Base-by-base conservation (phyloP, 2,888 invertebrate genomes). In the Stenurella melanura region DNA sequence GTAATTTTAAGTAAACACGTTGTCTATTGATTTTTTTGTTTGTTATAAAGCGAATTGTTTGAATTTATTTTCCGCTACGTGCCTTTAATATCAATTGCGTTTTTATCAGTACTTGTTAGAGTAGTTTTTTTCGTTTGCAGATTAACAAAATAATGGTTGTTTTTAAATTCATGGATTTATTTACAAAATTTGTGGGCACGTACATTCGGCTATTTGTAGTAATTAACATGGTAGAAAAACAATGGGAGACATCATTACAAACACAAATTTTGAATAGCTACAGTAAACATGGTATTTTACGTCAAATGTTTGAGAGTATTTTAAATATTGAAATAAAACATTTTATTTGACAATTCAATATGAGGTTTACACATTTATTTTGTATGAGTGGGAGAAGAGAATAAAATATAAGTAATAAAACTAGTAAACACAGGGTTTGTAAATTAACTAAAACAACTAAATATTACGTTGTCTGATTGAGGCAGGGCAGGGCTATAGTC, bases 1-100 rank as follows among this genome's bases (percentile, higher is more conserved):
- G 50, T 50, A 50, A 50, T 50, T 50, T 50, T 50, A 50, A 50
- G 50, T n/a, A 50, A 50, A 50, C 50, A 50, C 50, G 50, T 42
- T 42, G 42, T 50, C 50, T n/a, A 50, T 50, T 50, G 50, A 50
- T 50, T 50, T 50, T 50, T 50, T 50, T 50, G 42, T 50, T 50
- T 50, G 50, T n/a, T 50, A 50, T 50, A 50, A 50, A 50, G 50
- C 50, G 50, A 50, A 50, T 50, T 50, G 50, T 50, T 50, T 50
- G 50, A 15, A 50, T 50, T 50, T 50, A 50, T 50, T 50, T 50
- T 50, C 50, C n/a, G n/a, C 50, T 50, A 50, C 50, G 50, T 50
- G 50, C 50, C 50, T 50, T 50, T 50, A 50, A 50, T 50, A 50
- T 50, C 50, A 50, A 50, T 50, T 15, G 50, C 15, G 50, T 50